A percentile compares a stretch with the other conserved stretches of the same genome.
phyloP scores from a whole-genome alignment of 37 sponge, comb jelly and placozoan genomes.

The Hormiphora californensis region DNA sequence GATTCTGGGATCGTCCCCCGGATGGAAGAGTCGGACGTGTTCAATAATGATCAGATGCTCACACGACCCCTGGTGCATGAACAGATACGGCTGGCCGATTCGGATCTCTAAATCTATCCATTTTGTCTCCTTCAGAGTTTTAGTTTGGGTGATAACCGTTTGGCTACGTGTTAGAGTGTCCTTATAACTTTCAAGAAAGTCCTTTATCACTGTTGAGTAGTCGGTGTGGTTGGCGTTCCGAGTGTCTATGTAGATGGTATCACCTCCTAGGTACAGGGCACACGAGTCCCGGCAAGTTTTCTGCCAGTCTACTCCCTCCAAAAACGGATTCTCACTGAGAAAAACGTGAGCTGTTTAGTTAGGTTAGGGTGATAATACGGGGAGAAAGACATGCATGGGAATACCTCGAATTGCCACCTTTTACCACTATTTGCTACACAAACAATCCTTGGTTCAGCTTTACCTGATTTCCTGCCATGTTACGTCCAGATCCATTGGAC shows the following conservation, averaged over 20 bases:
- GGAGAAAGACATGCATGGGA: no score
- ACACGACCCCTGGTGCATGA: conserved; percentile 40
- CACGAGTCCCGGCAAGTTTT: neutral
- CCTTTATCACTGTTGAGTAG: neutral
- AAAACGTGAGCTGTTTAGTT: neutral
- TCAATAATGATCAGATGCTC: conserved; percentile 17
- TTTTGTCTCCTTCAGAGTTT: neutral
- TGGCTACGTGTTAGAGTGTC: neutral
- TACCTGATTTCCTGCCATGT: conserved; percentile 43
- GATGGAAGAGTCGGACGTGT: conserved; percentile 34
- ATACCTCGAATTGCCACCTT: neutral
- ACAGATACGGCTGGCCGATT: conserved; percentile 16
- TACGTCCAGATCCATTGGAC: conserved; percentile 31
- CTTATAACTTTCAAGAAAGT: neutral
- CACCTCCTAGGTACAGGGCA: conserved; percentile 4
- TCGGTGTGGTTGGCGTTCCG: neutral
- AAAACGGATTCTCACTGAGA: conserved; percentile 29
- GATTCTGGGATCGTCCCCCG: conserved; percentile 20
- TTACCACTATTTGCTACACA: neutral
- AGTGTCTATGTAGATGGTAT: conserved; percentile 43
- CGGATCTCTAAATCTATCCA: conserved; percentile 9
- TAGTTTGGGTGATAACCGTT: neutral
- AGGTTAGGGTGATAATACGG: no score
- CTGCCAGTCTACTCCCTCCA: conserved; percentile 4
- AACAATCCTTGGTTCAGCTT: neutral